Percentiles rank a stretch among this genome's conserved stretches.
phyloP scores from a whole-genome alignment of 2,797 vertebrate species.

The Galagoides demidoff region DNA sequence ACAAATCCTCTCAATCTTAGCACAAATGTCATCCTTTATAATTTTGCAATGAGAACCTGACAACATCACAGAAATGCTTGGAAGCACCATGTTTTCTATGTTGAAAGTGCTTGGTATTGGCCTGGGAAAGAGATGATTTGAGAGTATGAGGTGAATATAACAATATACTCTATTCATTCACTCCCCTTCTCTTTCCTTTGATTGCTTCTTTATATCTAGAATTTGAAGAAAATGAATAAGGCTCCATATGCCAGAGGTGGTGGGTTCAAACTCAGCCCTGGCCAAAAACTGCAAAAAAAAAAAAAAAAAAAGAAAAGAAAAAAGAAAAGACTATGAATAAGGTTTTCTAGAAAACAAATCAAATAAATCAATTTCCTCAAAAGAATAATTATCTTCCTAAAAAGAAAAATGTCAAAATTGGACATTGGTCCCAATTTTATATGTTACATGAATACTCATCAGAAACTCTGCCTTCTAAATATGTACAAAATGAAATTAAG shows the following conservation, averaged over 20 bases:
- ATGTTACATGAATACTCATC: background rate
- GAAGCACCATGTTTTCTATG: fast-evolving
- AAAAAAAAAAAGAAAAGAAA: too few relatives aligned
- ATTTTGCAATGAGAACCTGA: background rate
- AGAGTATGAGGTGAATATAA: background rate
- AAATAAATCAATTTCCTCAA: background rate
- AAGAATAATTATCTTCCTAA: conserved; percentile 8
- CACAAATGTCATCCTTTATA: background rate
- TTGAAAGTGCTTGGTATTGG: background rate
- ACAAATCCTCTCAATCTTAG: background rate
- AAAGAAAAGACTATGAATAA: background rate
- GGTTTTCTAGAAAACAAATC: background rate
- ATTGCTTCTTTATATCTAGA: background rate
- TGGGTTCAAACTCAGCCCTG: too few relatives aligned
- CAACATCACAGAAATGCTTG: background rate
- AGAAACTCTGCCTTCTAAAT: background rate
- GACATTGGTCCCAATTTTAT: background rate
- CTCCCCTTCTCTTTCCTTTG: background rate
- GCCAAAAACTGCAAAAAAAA: too few relatives aligned
- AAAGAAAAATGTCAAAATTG: conserved; percentile 1
- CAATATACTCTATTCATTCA: background rate
- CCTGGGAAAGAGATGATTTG: background rate
- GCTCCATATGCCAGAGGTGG: too few relatives aligned
- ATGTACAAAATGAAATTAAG: background rate
- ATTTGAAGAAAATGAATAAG: background rate